Percentiles rank a stretch among this genome's conserved stretches.
Conservation (phyloP, 2,888 invertebrate species). For the Marronus borbonicus region DNA sequence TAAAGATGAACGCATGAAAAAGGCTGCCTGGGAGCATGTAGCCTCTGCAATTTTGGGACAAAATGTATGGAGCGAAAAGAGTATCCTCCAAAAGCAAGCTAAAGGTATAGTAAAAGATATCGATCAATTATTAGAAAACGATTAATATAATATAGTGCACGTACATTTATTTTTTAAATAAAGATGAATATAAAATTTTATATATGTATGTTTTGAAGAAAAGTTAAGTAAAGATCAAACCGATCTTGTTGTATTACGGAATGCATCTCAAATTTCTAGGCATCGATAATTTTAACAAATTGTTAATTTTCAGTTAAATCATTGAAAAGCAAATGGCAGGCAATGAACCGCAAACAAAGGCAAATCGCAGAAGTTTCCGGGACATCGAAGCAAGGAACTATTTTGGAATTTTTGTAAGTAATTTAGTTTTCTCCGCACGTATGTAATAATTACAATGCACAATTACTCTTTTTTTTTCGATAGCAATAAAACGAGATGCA, state of each 20-base stretch:
- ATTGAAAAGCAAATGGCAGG: constrained; percentile 22
- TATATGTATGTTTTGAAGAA: too few relatives aligned
- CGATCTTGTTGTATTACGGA: too few relatives aligned
- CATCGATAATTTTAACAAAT: not conserved
- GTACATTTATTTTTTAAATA: too few relatives aligned
- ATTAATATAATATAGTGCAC: too few relatives aligned
- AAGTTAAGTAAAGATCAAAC: too few relatives aligned
- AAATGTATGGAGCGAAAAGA: constrained; percentile 3
- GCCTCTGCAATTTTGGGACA: not conserved
- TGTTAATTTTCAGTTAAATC: constrained; percentile 26
- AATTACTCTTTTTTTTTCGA: too few relatives aligned
- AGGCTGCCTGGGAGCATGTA: constrained; percentile 14
- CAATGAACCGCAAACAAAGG: not conserved
- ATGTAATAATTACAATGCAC: too few relatives aligned
- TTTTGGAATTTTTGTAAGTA: constrained; percentile 17
- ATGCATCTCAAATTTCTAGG: too few relatives aligned
- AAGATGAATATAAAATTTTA: too few relatives aligned
- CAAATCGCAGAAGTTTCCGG: not conserved
- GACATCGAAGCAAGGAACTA: not conserved
- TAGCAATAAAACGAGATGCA: too few relatives aligned
- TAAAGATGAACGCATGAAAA: not conserved
- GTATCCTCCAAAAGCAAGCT: not conserved
- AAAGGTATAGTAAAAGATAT: constrained; percentile 17
- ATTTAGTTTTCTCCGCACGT: too few relatives aligned
- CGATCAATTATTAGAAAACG: too few relatives aligned